Percentiles rank a stretch among this genome's conserved stretches.
These are phyloP conservation scores for Gorsachius goisagi DNA, from an alignment of 2,113 vertebrate species.

Conservation along the genomic window DNA sequence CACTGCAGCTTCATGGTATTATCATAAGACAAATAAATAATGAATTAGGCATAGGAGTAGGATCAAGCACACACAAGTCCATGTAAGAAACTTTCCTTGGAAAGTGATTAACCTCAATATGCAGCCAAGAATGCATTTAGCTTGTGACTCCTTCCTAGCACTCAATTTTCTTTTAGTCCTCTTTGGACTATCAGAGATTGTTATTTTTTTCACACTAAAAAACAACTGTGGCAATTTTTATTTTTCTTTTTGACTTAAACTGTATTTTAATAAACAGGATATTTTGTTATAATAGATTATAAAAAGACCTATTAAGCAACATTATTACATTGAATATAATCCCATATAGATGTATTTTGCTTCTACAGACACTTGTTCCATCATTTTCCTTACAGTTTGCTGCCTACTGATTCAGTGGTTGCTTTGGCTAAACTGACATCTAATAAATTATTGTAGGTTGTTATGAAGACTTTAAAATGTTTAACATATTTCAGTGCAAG, in stretches of 20 bases:
- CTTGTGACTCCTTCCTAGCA: neutral
- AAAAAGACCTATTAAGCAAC: neutral
- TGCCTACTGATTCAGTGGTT: neutral
- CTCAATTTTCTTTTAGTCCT: neutral
- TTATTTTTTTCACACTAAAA: fast-evolving
- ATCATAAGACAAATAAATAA: neutral
- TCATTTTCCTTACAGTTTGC: neutral
- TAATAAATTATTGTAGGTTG: neutral
- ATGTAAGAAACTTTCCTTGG: neutral
- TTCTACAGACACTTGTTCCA: neutral
- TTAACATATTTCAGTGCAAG: neutral
- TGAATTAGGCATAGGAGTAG: neutral
- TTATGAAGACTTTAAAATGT: neutral
- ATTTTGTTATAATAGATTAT: neutral
- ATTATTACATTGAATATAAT: neutral
- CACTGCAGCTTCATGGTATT: neutral
- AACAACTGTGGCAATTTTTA: neutral
- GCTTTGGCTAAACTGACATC: neutral
- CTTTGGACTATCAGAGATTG: neutral
- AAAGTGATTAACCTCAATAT: neutral
- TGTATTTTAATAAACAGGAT: neutral
- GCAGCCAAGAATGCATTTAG: neutral
- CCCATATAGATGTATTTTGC: neutral
- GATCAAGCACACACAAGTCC: neutral
- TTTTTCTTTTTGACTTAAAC: neutral